Conservation (phyloP, 2,888 invertebrate species). For the Catocala nupta region DNA sequence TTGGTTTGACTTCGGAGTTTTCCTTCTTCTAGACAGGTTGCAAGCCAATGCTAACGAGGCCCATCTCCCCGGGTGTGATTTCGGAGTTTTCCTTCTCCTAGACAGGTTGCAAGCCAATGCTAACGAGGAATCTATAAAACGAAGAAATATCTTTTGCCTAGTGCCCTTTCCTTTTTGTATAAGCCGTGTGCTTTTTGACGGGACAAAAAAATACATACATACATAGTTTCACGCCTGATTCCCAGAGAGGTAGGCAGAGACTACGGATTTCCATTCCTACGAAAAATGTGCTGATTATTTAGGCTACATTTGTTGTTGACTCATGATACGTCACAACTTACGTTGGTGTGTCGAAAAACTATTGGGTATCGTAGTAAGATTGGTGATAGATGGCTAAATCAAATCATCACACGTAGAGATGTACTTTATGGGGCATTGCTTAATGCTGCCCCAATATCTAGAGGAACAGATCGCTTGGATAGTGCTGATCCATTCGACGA, state of each 20-base stretch:
- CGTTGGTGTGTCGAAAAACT: conserved; percentile 16
- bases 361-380: conserved; percentile 28
- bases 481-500: conserved; percentile 45
- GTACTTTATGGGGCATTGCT: conserved; percentile 34
- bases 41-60: too few relatives aligned
- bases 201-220: conserved; percentile 36
- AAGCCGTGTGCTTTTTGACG: background rate
- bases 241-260: too few relatives aligned
- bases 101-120: too few relatives aligned
- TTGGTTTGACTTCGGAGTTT: too few relatives aligned
- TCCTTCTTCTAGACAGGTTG: too few relatives aligned
- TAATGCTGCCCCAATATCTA: conserved; percentile 71
- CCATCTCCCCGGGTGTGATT: too few relatives aligned
- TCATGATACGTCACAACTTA: conserved; percentile 37
- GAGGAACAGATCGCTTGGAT: conserved; percentile 48
- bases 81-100: too few relatives aligned
- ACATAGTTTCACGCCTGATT: conserved; percentile 34
- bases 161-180: too few relatives aligned
- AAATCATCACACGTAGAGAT: conserved; percentile 30
- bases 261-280: conserved; percentile 28
- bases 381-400: conserved; percentile 59
- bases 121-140: too few relatives aligned
- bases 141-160: conserved; percentile 4
- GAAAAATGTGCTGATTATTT: conserved; percentile 31
- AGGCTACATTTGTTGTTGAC: conserved; percentile 21